Evolutionary conservation across 2,113 vertebrate species (phyloP).

Genomic region (Myotis yumanensis): DNA sequence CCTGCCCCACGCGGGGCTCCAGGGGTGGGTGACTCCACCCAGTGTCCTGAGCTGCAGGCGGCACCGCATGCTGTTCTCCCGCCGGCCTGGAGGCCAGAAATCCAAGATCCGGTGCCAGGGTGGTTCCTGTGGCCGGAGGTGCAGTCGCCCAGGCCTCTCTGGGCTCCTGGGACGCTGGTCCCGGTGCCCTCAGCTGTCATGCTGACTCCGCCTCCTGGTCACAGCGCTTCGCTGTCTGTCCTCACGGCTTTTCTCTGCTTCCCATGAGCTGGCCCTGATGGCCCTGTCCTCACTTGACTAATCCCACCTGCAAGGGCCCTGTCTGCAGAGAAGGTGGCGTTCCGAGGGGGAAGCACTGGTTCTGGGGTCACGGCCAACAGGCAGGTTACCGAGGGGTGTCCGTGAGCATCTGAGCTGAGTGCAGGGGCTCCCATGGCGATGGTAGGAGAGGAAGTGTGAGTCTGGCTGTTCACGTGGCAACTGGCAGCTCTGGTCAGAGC

Average conservation of each 20-base stretch:
- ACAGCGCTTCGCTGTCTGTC: rapidly evolving
- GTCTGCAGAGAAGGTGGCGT: rapidly evolving
- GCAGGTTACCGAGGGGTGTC: background rate
- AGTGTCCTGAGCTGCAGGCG: no score
- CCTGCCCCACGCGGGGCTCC: no score
- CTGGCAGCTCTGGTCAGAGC: rapidly evolving
- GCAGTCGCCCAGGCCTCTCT: background rate
- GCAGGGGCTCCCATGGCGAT: no score
- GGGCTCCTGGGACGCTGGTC: background rate
- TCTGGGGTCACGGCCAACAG: no score
- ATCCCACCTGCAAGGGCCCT: rapidly evolving
- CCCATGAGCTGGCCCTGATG: rapidly evolving
- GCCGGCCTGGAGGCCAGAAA: background rate
- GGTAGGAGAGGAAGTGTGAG: rapidly evolving
- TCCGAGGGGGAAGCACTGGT: background rate
- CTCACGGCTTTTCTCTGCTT: rapidly evolving
- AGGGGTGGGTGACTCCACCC: no score
- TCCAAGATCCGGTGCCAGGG: background rate
- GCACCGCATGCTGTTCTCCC: background rate
- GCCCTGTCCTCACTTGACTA: rapidly evolving
- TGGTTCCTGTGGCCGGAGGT: rapidly evolving
- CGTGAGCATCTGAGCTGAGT: background rate
- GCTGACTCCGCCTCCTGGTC: rapidly evolving
- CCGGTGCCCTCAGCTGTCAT: no score
- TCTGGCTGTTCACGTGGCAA: rapidly evolving